Conservation (phyloP, 2,113 vertebrate species). For the Oncorhynchus kisutch region DNA sequence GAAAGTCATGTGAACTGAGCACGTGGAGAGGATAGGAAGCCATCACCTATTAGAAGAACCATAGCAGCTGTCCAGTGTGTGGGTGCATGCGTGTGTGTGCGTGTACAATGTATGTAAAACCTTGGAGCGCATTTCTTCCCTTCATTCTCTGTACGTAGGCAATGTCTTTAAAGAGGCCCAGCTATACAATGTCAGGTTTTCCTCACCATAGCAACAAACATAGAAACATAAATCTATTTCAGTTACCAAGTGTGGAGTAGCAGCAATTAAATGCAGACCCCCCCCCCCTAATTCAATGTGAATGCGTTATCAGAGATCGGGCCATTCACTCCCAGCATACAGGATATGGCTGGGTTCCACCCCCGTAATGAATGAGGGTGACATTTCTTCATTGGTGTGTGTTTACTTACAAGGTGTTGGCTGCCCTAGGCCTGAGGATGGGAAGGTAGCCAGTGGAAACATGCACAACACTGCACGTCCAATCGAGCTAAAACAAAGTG, state of each 20-base stretch:
- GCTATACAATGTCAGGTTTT: constrained; percentile 45
- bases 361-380: constrained; percentile 36
- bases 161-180: not conserved
- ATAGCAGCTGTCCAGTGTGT: constrained; percentile 17
- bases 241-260: constrained; percentile 43
- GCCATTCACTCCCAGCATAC: not conserved
- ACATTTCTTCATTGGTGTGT: constrained; percentile 51
- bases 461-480: constrained; percentile 9
- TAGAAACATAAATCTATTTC: constrained; percentile 68
- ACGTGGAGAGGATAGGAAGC: not conserved
- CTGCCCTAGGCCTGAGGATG: constrained; percentile 21
- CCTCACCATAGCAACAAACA: constrained; percentile 72
- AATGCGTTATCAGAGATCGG: constrained; percentile 48
- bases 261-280: constrained; percentile 54
- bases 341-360: constrained; percentile 29
- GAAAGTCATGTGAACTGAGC: not conserved
- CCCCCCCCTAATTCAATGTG: not conserved
- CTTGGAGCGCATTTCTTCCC: not conserved
- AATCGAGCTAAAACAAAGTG: constrained; percentile 56
- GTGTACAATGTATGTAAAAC: constrained; percentile 13
- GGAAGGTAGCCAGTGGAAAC: constrained; percentile 37
- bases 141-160: not conserved
- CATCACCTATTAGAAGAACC: constrained; percentile 40
- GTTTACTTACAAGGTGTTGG: constrained; percentile 66
- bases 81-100: constrained; percentile 14